Percentiles rank a stretch among this genome's conserved stretches.
Evolutionary conservation across 2,113 vertebrate species (phyloP).

Genomic region (Pelecanoides urinatrix): DNA sequence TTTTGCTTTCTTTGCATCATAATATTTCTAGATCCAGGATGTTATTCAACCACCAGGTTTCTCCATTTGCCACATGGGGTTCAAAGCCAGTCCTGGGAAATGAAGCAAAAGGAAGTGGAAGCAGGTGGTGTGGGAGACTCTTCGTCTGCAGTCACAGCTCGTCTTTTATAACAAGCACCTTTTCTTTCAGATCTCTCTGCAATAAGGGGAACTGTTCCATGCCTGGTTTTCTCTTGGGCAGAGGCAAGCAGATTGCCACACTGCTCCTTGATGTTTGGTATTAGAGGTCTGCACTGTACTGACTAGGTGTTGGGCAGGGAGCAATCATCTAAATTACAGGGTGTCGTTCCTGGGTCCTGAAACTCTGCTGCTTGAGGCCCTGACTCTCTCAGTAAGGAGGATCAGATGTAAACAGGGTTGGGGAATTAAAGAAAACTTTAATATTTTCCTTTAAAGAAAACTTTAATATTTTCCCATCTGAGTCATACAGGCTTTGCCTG

Average conservation of each 20-base stretch:
- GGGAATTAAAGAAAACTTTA: background rate
- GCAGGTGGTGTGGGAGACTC: background rate
- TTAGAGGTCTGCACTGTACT: background rate
- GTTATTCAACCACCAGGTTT: background rate
- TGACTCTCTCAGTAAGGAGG: background rate
- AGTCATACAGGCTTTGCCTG: constrained; percentile 17
- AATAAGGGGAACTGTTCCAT: background rate
- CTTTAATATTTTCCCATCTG: background rate
- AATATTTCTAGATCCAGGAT: background rate
- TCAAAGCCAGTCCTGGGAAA: background rate
- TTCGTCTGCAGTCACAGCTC: background rate
- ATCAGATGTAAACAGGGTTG: background rate
- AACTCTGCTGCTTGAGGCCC: background rate
- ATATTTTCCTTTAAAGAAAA: background rate
- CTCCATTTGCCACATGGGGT: accelerated
- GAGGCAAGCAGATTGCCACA: background rate
- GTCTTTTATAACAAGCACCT: background rate
- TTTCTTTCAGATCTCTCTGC: background rate
- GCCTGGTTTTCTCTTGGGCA: background rate
- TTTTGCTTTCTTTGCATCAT: constrained; percentile 6
- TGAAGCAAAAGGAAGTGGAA: background rate
- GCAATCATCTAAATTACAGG: background rate
- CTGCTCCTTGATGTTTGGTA: background rate
- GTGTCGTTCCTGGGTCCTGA: background rate
- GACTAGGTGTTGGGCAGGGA: background rate